Evolutionary conservation across 2,797 vertebrate species (phyloP).

Genomic region (Gymnothorax reevesii): DNA sequence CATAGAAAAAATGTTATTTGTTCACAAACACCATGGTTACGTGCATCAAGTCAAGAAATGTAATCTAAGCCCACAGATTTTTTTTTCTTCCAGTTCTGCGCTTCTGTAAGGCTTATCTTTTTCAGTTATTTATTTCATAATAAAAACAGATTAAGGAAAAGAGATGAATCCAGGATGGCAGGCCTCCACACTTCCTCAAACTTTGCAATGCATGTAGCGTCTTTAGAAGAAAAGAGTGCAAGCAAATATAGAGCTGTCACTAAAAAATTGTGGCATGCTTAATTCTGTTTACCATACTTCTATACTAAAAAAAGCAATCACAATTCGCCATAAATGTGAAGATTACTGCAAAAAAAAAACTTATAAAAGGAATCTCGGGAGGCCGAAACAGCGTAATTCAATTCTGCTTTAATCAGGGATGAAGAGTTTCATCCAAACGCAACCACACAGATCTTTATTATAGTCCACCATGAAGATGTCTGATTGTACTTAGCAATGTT

Average conservation of each 20-base stretch:
- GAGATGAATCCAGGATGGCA: not conserved
- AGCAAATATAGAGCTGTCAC: not conserved
- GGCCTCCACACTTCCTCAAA: not conserved
- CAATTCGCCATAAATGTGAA: not conserved
- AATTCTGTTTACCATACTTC: not conserved
- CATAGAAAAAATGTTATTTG: not conserved
- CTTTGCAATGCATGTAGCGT: not conserved
- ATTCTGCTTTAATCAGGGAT: too few species aligned
- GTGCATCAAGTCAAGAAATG: not conserved
- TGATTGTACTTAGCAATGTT: too few species aligned
- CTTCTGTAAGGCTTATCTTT: not conserved
- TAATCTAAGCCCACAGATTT: not conserved
- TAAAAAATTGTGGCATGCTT: not conserved
- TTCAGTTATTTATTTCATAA: not conserved
- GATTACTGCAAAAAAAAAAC: not conserved
- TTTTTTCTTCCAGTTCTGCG: not conserved
- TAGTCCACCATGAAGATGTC: too few species aligned
- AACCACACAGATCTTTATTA: too few species aligned
- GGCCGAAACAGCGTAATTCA: too few species aligned
- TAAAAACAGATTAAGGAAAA: not conserved
- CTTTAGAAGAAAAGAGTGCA: not conserved
- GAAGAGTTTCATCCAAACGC: too few species aligned
- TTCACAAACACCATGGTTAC: not conserved
- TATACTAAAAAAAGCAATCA: not conserved
- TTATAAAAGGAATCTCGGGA: not conserved